Conservation (phyloP, 2,797 vertebrate genomes). For the Echiichthys vipera region DNA sequence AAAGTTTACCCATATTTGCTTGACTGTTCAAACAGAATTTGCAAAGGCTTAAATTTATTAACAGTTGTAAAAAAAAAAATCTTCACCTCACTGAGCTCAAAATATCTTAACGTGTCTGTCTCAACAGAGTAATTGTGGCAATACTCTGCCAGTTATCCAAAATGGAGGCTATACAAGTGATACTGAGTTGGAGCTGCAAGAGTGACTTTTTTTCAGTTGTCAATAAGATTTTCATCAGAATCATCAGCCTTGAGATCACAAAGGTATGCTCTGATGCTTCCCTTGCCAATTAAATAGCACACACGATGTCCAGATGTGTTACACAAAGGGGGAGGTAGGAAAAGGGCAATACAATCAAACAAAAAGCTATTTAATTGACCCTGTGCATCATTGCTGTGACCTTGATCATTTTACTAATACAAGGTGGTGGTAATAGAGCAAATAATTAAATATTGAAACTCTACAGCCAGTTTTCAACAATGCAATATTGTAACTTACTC, state of each 20-base stretch:
- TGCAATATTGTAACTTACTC: not conserved
- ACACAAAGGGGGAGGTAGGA: not conserved
- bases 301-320: constrained; percentile 5
- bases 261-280: constrained; percentile 9
- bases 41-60: constrained; percentile 28
- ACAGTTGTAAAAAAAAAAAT: constrained; percentile 11
- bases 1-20: constrained; percentile 40
- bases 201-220: constrained; percentile 20
- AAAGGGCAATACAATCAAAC: constrained; percentile 18
- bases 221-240: constrained; percentile 16
- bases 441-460: not conserved
- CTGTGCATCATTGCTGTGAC: not conserved
- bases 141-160: not conserved
- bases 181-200: constrained; percentile 1
- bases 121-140: constrained; percentile 9
- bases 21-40: constrained; percentile 35
- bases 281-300: constrained; percentile 19
- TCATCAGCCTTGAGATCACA: constrained; percentile 2
- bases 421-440: no score
- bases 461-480: not conserved
- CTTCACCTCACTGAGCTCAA: not conserved
- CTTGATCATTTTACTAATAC: constrained; percentile 6
- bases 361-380: constrained; percentile 9
- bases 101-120: not conserved
- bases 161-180: not conserved